Evolutionary conservation across 2,888 invertebrate species (phyloP).

Genomic region (Diarsia dahlii): DNA sequence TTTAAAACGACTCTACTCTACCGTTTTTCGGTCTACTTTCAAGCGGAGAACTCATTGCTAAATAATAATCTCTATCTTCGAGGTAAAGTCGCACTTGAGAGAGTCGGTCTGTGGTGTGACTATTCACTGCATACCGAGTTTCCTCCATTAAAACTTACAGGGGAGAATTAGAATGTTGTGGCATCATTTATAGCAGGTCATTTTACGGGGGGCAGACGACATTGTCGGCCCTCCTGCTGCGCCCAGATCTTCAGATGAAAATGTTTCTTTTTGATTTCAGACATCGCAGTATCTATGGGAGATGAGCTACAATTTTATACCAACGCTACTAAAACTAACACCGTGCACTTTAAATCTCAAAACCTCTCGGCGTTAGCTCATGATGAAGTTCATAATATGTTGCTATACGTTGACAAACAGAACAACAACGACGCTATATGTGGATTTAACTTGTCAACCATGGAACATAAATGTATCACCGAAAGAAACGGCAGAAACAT

Average conservation of each 20-base stretch:
- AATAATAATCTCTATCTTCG: no score
- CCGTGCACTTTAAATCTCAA: background rate
- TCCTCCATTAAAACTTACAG: no score
- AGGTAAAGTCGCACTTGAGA: no score
- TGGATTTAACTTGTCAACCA: background rate
- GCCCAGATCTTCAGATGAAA: no score
- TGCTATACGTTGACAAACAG: background rate
- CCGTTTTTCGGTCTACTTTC: background rate
- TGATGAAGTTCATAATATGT: background rate
- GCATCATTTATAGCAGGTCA: no score
- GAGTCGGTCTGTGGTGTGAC: no score
- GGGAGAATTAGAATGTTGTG: no score
- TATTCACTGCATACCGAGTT: no score
- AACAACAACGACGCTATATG: background rate
- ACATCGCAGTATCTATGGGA: background rate
- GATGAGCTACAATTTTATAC: background rate
- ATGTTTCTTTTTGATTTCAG: background rate
- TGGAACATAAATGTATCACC: background rate
- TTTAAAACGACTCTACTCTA: background rate
- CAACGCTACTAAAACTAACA: background rate
- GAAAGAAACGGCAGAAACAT: background rate
- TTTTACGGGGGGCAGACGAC: no score
- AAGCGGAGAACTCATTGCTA: background rate
- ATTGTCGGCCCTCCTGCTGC: no score
- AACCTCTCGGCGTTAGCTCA: background rate